Conservation (phyloP, 2,797 vertebrate species). For the Rhabdophis nuchalis region DNA sequence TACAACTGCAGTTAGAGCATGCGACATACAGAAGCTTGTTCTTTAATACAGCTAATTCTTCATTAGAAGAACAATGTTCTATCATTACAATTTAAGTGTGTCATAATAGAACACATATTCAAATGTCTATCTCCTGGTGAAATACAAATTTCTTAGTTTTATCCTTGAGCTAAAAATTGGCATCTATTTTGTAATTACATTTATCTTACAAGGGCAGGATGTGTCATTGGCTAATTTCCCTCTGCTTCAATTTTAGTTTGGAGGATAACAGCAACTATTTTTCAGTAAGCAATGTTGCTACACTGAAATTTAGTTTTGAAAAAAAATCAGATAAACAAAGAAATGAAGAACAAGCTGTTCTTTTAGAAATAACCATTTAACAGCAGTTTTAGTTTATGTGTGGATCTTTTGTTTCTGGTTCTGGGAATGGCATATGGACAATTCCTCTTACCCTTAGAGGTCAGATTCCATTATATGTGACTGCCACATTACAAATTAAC, state of each 20-base stretch:
- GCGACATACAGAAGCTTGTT: not conserved
- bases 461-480: constrained; percentile 64
- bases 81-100: not conserved
- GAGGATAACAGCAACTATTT: constrained; percentile 22
- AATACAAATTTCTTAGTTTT: not conserved
- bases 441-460: constrained; percentile 60
- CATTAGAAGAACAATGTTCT: not conserved
- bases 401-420: constrained; percentile 60
- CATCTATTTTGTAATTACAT: not conserved
- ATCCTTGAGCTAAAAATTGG: not conserved
- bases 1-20: not conserved
- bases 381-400: constrained; percentile 53
- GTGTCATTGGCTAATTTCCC: constrained; percentile 14
- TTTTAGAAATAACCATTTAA: constrained; percentile 44
- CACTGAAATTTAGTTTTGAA: constrained; percentile 54
- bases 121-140: not conserved
- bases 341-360: constrained; percentile 57
- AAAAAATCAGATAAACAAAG: constrained; percentile 66
- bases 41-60: not conserved
- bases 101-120: not conserved
- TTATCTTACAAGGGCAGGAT: constrained; percentile 28
- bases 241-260: not conserved
- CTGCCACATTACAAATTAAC: constrained; percentile 55
- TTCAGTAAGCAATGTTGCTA: constrained; percentile 18
- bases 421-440: constrained; percentile 61